These are phyloP conservation scores for Nixonia krombeini DNA, from an alignment of 1,140 invertebrate species.

Conservation along the genomic window DNA sequence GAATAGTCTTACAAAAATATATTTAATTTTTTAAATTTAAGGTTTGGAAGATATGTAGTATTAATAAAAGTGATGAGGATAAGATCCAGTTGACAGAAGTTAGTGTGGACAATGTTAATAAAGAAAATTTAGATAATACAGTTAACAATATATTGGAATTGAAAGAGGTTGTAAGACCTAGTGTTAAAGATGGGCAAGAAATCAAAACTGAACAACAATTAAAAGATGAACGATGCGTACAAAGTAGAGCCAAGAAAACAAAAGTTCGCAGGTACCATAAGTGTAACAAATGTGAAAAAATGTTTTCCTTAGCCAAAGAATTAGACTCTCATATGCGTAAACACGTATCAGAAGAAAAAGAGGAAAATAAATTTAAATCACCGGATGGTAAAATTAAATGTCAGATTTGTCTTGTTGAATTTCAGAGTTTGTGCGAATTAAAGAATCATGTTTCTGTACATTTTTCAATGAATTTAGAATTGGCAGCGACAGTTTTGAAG, in stretches of 20 bases:
- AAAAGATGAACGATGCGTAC: background rate
- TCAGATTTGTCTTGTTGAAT: constrained; percentile 34
- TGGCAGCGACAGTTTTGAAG: background rate
- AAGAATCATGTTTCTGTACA: constrained; percentile 41
- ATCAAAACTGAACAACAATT: background rate
- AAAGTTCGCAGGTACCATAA: background rate
- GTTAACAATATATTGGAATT: no score
- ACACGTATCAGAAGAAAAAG: background rate
- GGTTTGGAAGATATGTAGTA: no score
- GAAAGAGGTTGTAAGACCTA: no score
- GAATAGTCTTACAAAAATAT: no score
- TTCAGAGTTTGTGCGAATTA: constrained; percentile 21
- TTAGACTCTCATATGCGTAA: background rate
- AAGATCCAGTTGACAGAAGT: no score
- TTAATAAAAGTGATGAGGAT: no score
- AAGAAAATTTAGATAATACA: no score
- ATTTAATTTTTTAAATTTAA: no score
- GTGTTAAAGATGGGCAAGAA: no score
- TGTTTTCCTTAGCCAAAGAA: background rate
- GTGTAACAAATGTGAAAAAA: background rate
- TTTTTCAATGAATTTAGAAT: constrained; percentile 16
- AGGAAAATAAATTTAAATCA: background rate
- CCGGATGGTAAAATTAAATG: constrained; percentile 23
- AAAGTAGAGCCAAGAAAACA: background rate
- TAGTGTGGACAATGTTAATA: no score